Conservation (phyloP, 2,797 vertebrate species). For the Pipistrellus pygmaeus region DNA sequence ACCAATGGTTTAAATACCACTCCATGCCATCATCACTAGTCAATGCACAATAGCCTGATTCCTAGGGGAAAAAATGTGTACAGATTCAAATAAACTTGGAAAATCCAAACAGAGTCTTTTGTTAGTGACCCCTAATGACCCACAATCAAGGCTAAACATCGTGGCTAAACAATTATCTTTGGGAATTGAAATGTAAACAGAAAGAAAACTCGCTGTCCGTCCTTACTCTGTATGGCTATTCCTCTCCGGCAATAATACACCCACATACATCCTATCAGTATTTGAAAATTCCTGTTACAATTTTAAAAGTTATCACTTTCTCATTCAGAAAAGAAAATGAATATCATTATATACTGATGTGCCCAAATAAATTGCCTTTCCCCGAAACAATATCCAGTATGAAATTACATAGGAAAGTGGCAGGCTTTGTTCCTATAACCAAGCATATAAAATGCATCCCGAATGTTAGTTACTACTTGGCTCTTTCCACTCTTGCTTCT, state of each 20-base stretch:
- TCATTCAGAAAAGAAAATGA: conserved; percentile 56
- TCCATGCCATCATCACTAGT: background rate
- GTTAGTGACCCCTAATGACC: conserved; percentile 76
- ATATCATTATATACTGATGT: background rate
- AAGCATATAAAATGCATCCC: conserved; percentile 9
- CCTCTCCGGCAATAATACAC: conserved; percentile 7
- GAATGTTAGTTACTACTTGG: background rate
- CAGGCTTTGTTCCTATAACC: conserved; percentile 14
- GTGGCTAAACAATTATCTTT: conserved; percentile 80
- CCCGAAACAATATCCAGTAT: conserved; percentile 25
- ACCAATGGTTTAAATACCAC: conserved; percentile 38
- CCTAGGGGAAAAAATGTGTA: background rate
- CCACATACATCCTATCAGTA: background rate
- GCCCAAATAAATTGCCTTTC: background rate
- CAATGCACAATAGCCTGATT: conserved; percentile 42
- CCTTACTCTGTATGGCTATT: conserved; percentile 50
- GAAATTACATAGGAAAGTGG: background rate
- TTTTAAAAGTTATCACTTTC: conserved; percentile 27
- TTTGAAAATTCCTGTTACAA: conserved; percentile 10
- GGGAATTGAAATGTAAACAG: conserved; percentile 78
- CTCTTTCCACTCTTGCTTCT: background rate
- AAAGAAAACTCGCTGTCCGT: conserved; percentile 60
- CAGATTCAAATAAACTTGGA: conserved; percentile 75
- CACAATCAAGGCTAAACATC: conserved; percentile 79
- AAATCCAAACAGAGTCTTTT: conserved; percentile 81